phyloP scores from a whole-genome alignment of 1,140 invertebrate species.

The Colletes latitarsis region DNA sequence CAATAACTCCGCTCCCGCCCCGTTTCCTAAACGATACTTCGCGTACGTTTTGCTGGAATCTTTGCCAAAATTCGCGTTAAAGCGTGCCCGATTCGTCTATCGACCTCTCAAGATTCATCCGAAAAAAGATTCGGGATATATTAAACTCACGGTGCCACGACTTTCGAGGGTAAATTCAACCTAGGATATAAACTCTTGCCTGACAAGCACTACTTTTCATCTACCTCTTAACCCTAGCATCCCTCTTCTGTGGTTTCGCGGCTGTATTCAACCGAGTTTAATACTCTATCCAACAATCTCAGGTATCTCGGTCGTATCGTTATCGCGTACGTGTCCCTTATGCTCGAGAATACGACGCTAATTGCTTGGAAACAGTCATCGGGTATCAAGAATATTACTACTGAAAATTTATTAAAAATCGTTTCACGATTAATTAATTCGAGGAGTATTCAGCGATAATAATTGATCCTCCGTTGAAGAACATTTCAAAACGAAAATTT shows the following conservation, averaged over 20 bases:
- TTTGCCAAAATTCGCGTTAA: no score
- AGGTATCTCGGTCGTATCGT: not conserved
- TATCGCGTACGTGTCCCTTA: not conserved
- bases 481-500: no score
- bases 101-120: not conserved
- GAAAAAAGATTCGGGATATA: not conserved
- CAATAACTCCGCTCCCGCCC: no score
- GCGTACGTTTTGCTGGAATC: no score
- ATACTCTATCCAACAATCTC: constrained; percentile 16
- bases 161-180: not conserved
- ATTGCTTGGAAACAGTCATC: no score
- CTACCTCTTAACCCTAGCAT: not conserved
- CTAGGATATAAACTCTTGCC: not conserved
- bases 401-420: no score
- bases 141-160: not conserved
- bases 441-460: no score
- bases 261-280: constrained; percentile 32
- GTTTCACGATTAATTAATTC: no score
- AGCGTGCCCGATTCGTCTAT: not conserved
- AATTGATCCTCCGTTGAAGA: no score
- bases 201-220: not conserved
- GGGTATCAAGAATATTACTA: no score
- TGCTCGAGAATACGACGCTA: constrained; percentile 5
- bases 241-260: not conserved
- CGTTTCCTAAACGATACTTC: no score